These are phyloP conservation scores for Sarcophaga rosellei DNA, from an alignment of 2,888 invertebrate species.

Conservation along the genomic window DNA sequence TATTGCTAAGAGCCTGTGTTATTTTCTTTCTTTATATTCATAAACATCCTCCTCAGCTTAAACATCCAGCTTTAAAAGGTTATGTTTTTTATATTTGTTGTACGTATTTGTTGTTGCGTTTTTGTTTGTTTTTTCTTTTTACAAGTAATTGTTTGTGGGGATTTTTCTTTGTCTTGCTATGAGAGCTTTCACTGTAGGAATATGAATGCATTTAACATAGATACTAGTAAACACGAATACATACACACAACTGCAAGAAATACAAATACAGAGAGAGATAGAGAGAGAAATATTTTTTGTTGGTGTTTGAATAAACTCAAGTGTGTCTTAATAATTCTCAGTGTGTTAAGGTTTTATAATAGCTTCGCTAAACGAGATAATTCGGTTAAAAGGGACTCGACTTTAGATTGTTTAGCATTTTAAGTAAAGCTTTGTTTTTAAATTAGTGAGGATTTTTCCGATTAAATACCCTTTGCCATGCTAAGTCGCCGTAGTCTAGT, in stretches of 20 bases:
- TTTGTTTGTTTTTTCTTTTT: not conserved
- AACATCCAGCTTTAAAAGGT: not conserved
- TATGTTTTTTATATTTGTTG: not conserved
- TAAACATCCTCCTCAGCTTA: slow-evolving; percentile 45
- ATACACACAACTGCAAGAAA: slow-evolving; percentile 61
- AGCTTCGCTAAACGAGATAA: not conserved
- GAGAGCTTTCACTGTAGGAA: slow-evolving; percentile 62
- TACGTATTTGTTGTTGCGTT: not conserved
- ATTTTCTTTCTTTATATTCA: not conserved
- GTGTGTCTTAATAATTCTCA: not conserved
- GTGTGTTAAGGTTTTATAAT: not conserved
- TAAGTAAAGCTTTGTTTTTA: not conserved
- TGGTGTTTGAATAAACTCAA: not conserved
- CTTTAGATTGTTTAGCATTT: not conserved
- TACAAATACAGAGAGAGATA: not conserved
- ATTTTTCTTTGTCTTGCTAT: slow-evolving; percentile 47
- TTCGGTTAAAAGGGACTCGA: not conserved
- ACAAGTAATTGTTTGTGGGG: not conserved
- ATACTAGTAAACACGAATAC: slow-evolving; percentile 60
- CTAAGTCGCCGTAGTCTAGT: too few relatives aligned
- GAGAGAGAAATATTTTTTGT: slow-evolving; percentile 39
- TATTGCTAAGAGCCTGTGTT: slow-evolving; percentile 37
- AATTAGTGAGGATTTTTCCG: not conserved
- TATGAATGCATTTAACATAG: slow-evolving; percentile 63
- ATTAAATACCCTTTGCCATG: not conserved